These are phyloP conservation scores for Synergus japonicus DNA, from an alignment of 2,888 invertebrate species.

Conservation along the genomic window DNA sequence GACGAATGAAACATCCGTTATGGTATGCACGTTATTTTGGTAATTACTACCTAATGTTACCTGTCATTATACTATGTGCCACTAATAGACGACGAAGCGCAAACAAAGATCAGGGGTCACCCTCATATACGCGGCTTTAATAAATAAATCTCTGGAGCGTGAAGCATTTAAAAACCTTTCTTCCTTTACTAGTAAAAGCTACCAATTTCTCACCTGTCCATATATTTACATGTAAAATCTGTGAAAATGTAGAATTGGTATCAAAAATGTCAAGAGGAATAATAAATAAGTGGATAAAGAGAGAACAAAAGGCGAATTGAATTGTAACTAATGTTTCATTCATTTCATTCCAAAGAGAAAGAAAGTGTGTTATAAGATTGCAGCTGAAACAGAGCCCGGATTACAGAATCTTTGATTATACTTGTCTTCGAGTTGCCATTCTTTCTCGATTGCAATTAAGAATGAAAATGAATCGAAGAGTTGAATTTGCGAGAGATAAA, in stretches of 20 bases:
- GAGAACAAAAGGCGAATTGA: neutral
- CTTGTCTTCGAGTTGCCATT: neutral
- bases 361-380: too few species aligned
- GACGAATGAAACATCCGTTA: conserved; percentile 69
- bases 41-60: conserved; percentile 62
- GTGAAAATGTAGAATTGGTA: neutral
- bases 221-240: conserved; percentile 26
- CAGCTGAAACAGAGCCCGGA: too few species aligned
- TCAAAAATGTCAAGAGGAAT: neutral
- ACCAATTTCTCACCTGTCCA: conserved; percentile 26
- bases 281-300: neutral
- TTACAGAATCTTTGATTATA: neutral
- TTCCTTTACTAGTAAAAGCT: neutral
- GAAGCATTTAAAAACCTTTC: conserved; percentile 34
- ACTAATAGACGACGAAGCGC: conserved; percentile 38
- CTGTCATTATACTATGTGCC: conserved; percentile 39
- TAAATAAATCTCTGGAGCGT: conserved; percentile 36
- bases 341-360: neutral
- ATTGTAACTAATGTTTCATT: too few species aligned
- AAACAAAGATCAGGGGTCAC: conserved; percentile 37
- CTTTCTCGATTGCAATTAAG: conserved; percentile 23
- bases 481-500: conserved; percentile 31
- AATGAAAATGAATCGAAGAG: conserved; percentile 23
- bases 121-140: conserved; percentile 10
- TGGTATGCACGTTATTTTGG: conserved; percentile 67